These are phyloP conservation scores for Aramus guarauna DNA, from an alignment of 2,113 vertebrate species.

Conservation along the genomic window DNA sequence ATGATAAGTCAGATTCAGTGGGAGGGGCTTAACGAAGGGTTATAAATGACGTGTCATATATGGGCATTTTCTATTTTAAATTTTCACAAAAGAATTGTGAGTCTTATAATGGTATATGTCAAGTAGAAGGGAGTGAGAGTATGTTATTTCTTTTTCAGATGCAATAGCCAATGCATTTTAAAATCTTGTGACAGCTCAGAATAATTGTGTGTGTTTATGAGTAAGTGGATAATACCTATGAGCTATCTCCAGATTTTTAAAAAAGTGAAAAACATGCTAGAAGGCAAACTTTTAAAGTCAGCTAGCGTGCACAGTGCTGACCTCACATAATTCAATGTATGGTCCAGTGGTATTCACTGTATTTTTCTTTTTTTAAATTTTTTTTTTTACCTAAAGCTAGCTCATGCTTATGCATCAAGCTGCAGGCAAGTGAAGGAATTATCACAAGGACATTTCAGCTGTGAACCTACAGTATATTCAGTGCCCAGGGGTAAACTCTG, in stretches of 20 bases:
- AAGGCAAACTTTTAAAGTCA: not conserved
- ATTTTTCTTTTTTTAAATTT: not conserved
- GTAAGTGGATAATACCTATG: not conserved
- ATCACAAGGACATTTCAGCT: not conserved
- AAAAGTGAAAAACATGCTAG: not conserved
- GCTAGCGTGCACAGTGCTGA: not conserved
- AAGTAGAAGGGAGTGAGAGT: not conserved
- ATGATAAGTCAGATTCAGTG: not conserved
- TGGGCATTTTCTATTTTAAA: not conserved
- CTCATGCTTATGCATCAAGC: not conserved
- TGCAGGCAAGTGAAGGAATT: not conserved
- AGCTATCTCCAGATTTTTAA: not conserved
- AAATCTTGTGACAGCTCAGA: not conserved
- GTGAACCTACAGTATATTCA: not conserved
- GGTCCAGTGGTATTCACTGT: not conserved
- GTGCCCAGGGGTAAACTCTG: not conserved
- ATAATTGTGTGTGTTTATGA: not conserved
- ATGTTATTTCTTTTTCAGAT: not conserved
- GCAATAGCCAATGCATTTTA: not conserved
- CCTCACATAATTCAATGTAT: not conserved
- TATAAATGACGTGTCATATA: not conserved
- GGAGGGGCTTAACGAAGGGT: not conserved
- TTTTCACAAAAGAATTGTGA: not conserved
- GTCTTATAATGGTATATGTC: not conserved
- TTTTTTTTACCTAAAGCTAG: not conserved